These are phyloP conservation scores for Protonibea diacanthus DNA, from an alignment of 2,797 vertebrate genomes.

Conservation along the genomic window DNA sequence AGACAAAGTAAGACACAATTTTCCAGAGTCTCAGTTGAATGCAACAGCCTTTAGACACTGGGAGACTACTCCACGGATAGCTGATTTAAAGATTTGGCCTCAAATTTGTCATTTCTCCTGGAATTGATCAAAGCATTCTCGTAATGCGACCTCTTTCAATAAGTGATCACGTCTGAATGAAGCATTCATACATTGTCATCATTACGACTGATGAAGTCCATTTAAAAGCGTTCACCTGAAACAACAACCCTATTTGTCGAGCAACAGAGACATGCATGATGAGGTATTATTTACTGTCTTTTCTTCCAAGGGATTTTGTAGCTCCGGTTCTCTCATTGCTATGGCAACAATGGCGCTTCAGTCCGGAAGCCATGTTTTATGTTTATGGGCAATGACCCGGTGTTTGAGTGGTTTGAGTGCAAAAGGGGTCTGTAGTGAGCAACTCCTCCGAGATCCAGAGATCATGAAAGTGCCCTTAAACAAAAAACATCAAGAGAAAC, in stretches of 20 bases:
- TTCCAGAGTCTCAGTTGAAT: neutral
- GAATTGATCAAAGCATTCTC: neutral
- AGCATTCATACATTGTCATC: neutral
- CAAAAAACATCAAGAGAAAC: constrained; percentile 67
- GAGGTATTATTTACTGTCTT: constrained; percentile 35
- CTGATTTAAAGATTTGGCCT: neutral
- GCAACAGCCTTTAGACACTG: neutral
- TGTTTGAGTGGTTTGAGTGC: constrained; percentile 57
- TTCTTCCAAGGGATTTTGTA: constrained; percentile 20
- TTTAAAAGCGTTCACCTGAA: neutral
- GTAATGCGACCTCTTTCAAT: neutral
- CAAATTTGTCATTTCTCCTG: neutral
- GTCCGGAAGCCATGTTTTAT: constrained; percentile 48
- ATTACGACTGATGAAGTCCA: neutral
- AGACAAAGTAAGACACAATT: constrained; percentile 18
- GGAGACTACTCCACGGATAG: neutral
- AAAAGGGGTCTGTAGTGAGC: constrained; percentile 57
- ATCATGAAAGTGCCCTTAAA: constrained; percentile 65
- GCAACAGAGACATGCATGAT: constrained; percentile 4
- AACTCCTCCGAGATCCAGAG: constrained; percentile 55
- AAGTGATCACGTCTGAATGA: neutral
- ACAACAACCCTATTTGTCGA: neutral
- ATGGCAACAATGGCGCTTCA: constrained; percentile 57
- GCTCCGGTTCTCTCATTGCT: constrained; percentile 34
- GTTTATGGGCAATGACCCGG: constrained; percentile 43